A percentile compares a stretch with the other conserved stretches of the same genome.
phyloP scores from a whole-genome alignment of 2,888 invertebrate species.

The Agelastica alni region DNA sequence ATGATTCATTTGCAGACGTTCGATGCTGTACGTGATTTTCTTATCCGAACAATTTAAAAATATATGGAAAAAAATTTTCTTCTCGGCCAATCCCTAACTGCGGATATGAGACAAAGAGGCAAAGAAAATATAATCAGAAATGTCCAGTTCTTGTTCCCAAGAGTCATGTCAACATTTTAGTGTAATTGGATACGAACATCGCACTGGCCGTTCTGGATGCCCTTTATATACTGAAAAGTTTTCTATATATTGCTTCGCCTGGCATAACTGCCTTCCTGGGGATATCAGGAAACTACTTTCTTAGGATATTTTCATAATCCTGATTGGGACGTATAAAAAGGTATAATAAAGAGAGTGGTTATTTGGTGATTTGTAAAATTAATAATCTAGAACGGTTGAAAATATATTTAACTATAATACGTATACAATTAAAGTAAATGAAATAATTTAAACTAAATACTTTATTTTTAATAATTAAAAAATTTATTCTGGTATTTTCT shows the following conservation, averaged over 20 bases:
- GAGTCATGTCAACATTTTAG: slow-evolving; percentile 36
- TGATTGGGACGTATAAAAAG: too few relatives aligned
- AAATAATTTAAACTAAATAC: too few relatives aligned
- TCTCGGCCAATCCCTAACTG: background rate
- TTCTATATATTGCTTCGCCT: slow-evolving; percentile 17
- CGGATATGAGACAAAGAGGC: background rate
- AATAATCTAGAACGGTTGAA: too few relatives aligned
- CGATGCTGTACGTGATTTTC: background rate
- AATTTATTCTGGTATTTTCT: too few relatives aligned
- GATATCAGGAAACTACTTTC: slow-evolving; percentile 18
- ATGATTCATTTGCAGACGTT: too few relatives aligned
- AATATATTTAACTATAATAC: too few relatives aligned
- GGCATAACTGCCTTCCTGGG: slow-evolving; percentile 17
- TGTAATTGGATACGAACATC: slow-evolving; percentile 32
- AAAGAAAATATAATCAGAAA: slow-evolving; percentile 21
- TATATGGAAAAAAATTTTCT: background rate
- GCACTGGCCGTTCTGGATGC: slow-evolving; percentile 16
- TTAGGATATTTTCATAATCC: slow-evolving; percentile 15
- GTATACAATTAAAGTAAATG: too few relatives aligned
- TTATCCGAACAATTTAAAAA: background rate
- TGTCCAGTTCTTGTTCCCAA: slow-evolving; percentile 27
- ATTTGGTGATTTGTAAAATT: too few relatives aligned
- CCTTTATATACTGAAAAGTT: slow-evolving; percentile 23
- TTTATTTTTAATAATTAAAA: too few relatives aligned
- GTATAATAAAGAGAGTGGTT: too few relatives aligned